Percentiles rank a stretch among this genome's conserved stretches.
Evolutionary conservation across 2,888 invertebrate species (phyloP).

Genomic region (Orthonychiurus folsomi): DNA sequence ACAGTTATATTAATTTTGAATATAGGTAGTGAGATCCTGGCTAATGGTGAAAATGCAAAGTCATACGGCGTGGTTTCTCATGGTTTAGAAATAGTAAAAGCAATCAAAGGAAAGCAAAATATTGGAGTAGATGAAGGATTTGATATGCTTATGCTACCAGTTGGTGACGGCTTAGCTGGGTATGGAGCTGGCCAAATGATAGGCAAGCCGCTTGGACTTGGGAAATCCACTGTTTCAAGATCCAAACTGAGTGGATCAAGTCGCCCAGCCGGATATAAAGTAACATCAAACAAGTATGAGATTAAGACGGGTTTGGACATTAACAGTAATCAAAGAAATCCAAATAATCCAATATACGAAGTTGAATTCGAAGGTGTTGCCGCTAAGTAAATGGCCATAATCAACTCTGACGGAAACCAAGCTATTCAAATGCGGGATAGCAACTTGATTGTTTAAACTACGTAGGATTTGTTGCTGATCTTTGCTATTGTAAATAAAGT

Average conservation of each 20-base stretch:
- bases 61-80: conserved; percentile 34
- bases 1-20: too few species aligned
- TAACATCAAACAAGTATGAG: too few species aligned
- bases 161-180: conserved; percentile 32
- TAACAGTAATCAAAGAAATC: conserved; percentile 42
- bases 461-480: too few species aligned
- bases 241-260: conserved; percentile 40
- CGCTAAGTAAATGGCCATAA: too few species aligned
- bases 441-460: too few species aligned
- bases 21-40: conserved; percentile 32
- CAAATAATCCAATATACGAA: conserved; percentile 42
- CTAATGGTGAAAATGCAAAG: conserved; percentile 26
- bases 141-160: conserved; percentile 35
- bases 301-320: conserved; percentile 42
- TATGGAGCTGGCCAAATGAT: conserved; percentile 29
- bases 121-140: conserved; percentile 30
- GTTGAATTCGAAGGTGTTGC: too few species aligned
- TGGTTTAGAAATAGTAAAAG: conserved; percentile 28
- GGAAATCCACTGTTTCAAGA: too few species aligned
- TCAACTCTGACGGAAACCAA: too few species aligned
- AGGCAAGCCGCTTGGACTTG: conserved; percentile 27
- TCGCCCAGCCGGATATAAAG: conserved; percentile 41
- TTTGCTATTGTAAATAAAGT: too few species aligned
- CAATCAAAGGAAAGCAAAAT: conserved; percentile 22
- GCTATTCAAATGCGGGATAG: too few species aligned